Base-by-base conservation (phyloP, 2,888 invertebrate genomes). In the Deilephila porcellus region DNA sequence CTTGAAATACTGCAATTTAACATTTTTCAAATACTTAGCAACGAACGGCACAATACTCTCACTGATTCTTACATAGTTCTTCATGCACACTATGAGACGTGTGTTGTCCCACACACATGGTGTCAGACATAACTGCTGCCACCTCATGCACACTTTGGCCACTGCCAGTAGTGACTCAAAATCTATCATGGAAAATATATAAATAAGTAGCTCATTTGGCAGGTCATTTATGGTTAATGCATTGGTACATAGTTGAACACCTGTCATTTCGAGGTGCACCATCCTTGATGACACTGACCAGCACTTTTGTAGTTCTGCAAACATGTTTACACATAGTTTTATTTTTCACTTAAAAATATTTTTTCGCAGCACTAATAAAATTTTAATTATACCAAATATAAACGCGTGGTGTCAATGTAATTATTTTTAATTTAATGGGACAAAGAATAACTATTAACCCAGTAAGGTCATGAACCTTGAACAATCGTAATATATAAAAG, bases 1-100 rank as follows among this genome's bases (percentile, higher is more conserved):
- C 82, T 95, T 95, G 81, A 95, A 95, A 91, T 95, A 95, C 91
- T 95, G 95, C 79, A 95, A 83, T 88, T 95, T 95, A 32, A 95
- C 94, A 89, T 93, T 91, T 83, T 95, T 95, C 76, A 95, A 90
- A 90, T 94, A 94, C 84, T 91, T 92, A 76, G 94, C 93, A 75
- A 95, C 94, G 86, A 93, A 93, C 82, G 95, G 95, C 85, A 95
- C 93, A 85, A 95, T 93, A 79, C 90, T 93, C 82, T 95, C 94
- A 85, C 91, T 91, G 81, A 95, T 93, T 79, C 89, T 92, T 74
- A 92, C 89, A 89, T 95, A 95, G 82, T 95, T 95, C 81, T 95
- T 95, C 95, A 95, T 95, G 83, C 95, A 95, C 73, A 95, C 93
- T 80, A 94, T 91, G 77, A 95, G 90, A 63, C 94, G 91, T 72